These are phyloP conservation scores for Drosophila crucigera DNA, from an alignment of 2,888 invertebrate species.

Conservation along the genomic window DNA sequence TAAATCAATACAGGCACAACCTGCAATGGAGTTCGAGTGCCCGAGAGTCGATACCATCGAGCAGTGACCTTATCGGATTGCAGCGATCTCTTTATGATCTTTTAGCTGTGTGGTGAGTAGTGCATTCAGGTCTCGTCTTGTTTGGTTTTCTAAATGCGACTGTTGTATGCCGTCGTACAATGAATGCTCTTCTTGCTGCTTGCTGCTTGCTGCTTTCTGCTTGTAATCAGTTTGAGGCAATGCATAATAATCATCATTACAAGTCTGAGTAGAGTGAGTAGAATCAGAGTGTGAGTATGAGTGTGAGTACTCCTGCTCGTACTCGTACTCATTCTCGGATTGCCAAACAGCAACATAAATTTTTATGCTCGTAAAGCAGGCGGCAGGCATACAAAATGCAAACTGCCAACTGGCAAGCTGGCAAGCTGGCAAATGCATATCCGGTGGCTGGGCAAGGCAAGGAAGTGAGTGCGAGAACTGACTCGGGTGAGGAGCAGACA, in stretches of 20 bases:
- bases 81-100: constrained; percentile 1
- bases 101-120: not conserved
- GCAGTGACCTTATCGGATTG: constrained; percentile 55
- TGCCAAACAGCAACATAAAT: constrained; percentile 44
- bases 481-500: constrained; percentile 4
- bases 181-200: constrained; percentile 24
- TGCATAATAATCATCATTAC: constrained; percentile 65
- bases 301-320: not conserved
- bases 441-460: constrained; percentile 62
- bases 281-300: not conserved
- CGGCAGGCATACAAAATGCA: constrained; percentile 42
- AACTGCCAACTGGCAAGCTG: constrained; percentile 43
- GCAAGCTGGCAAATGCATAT: constrained; percentile 67
- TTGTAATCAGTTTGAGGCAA: constrained; percentile 71
- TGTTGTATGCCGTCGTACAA: constrained; percentile 14
- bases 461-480: constrained; percentile 55
- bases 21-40: constrained; percentile 35
- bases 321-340: constrained; percentile 12
- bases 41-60: constrained; percentile 36
- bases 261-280: not conserved
- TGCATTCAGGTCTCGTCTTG: constrained; percentile 30
- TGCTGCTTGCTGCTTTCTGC: constrained; percentile 18
- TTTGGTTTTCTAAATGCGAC: not conserved
- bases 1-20: constrained; percentile 29
- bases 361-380: constrained; percentile 49